Evolutionary conservation across 2,113 vertebrate species (phyloP).

Genomic region (Aix galericulata): DNA sequence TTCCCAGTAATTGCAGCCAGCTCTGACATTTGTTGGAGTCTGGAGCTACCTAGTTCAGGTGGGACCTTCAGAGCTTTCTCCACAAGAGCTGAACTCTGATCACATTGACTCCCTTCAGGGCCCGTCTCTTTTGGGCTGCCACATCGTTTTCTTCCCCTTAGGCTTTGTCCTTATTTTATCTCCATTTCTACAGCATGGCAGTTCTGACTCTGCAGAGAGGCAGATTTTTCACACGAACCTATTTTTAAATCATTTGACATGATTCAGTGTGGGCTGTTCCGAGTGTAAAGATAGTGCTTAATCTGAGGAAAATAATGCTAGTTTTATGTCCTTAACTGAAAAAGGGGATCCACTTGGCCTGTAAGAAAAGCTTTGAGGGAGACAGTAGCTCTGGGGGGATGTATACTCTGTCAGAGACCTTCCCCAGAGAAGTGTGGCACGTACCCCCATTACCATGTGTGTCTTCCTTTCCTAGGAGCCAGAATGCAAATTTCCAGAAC

Average conservation of each 20-base stretch:
- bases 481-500: constrained; percentile 98
- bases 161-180: constrained; percentile 53
- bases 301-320: neutral
- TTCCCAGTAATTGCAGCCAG: neutral
- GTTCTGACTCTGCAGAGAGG: neutral
- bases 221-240: constrained; percentile 40
- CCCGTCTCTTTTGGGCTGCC: neutral
- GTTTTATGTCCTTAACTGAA: neutral
- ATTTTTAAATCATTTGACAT: constrained; percentile 54
- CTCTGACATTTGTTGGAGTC: neutral
- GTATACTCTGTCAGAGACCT: neutral
- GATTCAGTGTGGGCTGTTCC: constrained; percentile 38
- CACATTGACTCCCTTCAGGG: neutral
- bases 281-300: constrained; percentile 6
- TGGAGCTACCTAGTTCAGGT: neutral
- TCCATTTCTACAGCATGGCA: constrained; percentile 12
- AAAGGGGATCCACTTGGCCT: neutral
- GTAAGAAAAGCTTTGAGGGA: neutral
- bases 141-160: neutral
- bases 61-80: neutral
- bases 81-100: neutral
- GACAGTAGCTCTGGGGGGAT: neutral
- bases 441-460: constrained; percentile 38
- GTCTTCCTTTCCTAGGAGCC: constrained; percentile 83
- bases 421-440: neutral